Evolutionary conservation across 2,888 invertebrate genomes (phyloP).

Genomic region (Furcula furcula): DNA sequence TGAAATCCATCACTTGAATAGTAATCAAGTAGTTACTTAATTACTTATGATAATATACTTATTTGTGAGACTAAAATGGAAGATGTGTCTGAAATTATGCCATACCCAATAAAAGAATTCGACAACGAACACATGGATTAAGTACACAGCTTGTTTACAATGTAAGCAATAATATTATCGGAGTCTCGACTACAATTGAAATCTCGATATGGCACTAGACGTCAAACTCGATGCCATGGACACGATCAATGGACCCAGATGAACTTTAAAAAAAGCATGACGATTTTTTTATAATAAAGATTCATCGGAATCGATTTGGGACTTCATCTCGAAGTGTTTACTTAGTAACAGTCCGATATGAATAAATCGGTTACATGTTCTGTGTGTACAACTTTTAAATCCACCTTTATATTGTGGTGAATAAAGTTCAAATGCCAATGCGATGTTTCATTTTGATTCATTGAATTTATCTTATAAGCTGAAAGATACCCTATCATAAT

Average conservation of each 20-base stretch:
- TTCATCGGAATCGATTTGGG: slow-evolving; percentile 67
- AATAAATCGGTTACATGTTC: slow-evolving; percentile 69
- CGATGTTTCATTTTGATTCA: slow-evolving; percentile 8
- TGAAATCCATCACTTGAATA: no score
- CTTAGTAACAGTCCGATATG: slow-evolving; percentile 75
- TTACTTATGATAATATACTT: no score
- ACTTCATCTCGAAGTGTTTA: slow-evolving; percentile 71
- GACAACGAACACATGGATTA: slow-evolving; percentile 27
- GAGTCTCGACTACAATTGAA: slow-evolving; percentile 42
- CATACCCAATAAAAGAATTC: no score
- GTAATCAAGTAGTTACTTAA: no score
- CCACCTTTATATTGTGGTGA: no score
- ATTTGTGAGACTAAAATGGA: no score
- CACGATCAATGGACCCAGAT: slow-evolving; percentile 58
- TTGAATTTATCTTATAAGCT: slow-evolving; percentile 24
- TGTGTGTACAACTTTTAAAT: no score
- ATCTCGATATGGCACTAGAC: slow-evolving; percentile 56
- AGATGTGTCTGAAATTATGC: background rate
- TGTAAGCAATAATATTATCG: slow-evolving; percentile 45
- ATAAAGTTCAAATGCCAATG: slow-evolving; percentile 17
- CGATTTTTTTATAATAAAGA: slow-evolving; percentile 70
- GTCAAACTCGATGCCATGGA: slow-evolving; percentile 47
- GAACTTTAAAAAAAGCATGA: slow-evolving; percentile 68
- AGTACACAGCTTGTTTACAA: slow-evolving; percentile 25
- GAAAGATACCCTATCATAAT: slow-evolving; percentile 35